A percentile compares a stretch with the other conserved stretches of the same genome.
These are phyloP conservation scores for Camelus dromedarius DNA, from an alignment of 2,113 vertebrate genomes.

Conservation along the genomic window DNA sequence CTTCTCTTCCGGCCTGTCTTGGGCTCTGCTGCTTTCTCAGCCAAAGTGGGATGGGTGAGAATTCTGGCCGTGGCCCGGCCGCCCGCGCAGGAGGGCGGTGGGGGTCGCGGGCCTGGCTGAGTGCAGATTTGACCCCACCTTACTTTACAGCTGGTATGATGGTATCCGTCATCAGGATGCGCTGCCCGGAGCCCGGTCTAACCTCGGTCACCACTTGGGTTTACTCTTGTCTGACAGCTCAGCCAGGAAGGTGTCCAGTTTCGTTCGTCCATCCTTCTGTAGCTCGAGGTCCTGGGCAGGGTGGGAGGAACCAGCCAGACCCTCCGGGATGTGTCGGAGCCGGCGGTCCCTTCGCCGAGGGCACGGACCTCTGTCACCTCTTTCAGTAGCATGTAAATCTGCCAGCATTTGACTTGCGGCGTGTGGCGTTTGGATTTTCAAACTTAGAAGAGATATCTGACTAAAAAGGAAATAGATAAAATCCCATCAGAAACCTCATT, in stretches of 20 bases:
- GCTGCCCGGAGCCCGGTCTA: slow-evolving; percentile 76
- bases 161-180: slow-evolving; percentile 70
- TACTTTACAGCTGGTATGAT: slow-evolving; percentile 67
- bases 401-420: not conserved
- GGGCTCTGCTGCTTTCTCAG: not conserved
- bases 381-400: slow-evolving; percentile 67
- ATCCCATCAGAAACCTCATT: not conserved
- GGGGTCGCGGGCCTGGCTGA: no score
- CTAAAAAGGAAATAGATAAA: slow-evolving; percentile 52
- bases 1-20: no score
- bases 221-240: not conserved
- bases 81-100: not conserved
- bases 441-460: not conserved
- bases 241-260: not conserved
- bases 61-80: not conserved
- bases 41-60: not conserved
- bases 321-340: not conserved
- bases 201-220: not conserved
- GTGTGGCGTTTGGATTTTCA: not conserved
- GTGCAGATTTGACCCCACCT: slow-evolving; percentile 53
- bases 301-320: not conserved
- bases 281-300: not conserved
- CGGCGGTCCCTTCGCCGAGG: not conserved
- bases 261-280: not conserved
- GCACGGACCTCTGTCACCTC: not conserved